Percentiles rank a stretch among this genome's conserved stretches.
Evolutionary conservation across 2,113 vertebrate species (phyloP).

Genomic region (Scortum barcoo): DNA sequence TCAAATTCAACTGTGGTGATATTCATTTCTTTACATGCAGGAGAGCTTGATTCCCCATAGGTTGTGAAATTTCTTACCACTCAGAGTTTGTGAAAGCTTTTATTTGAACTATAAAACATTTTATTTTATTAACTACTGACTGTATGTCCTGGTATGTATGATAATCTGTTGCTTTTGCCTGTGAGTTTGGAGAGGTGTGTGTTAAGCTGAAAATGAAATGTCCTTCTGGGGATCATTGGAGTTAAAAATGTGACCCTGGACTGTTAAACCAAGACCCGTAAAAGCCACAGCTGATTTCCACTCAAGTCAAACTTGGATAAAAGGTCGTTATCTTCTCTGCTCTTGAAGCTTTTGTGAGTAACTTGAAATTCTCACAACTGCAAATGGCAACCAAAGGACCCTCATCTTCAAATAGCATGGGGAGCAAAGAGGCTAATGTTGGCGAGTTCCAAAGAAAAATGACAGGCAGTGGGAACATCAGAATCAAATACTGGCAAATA

Average conservation of each 20-base stretch:
- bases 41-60: neutral
- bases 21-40: neutral
- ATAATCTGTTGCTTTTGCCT: too few species aligned
- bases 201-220: too few species aligned
- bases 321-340: neutral
- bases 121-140: too few species aligned
- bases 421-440: neutral
- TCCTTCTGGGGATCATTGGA: too few species aligned
- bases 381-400: neutral
- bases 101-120: too few species aligned
- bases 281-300: too few species aligned
- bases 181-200: too few species aligned
- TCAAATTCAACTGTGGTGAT: neutral
- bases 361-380: neutral
- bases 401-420: neutral
- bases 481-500: neutral
- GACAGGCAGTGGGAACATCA: neutral
- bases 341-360: neutral
- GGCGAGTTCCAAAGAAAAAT: neutral
- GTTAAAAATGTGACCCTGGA: neutral
- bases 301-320: neutral
- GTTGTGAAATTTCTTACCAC: neutral
- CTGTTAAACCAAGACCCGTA: too few species aligned
- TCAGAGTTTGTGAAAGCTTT: neutral
- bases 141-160: too few species aligned